Base-by-base conservation (phyloP, 2,888 invertebrate species). In the Acronicta leporina region DNA sequence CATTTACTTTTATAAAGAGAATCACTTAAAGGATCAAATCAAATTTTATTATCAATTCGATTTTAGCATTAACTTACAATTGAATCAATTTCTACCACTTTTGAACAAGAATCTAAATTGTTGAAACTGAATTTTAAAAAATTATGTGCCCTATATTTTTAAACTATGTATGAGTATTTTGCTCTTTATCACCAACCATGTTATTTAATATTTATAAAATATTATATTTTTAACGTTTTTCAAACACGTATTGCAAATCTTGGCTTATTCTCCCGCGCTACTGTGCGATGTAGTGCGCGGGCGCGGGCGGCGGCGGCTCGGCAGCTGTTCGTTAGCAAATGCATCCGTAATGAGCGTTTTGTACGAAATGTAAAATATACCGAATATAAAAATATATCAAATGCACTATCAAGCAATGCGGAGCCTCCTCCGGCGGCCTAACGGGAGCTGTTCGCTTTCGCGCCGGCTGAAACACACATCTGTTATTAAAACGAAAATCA, bases 341-440 rank as follows among this genome's bases (percentile, higher is more conserved):
- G 92, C 91, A 85, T 90, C 82, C 81, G 77, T 92, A 91, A 92
- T 91, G 91, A 93, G 85, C 87, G 91, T 88, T 90, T 90, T 90
- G 81, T 85, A 83, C 82, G 83, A 83, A 87, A 88, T 87, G 87
- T 43, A 51, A 50, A 68, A 68, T 89, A 82, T 84, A 85, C 82
- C 85, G 84, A 89, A 88, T 88, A 87, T 86, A 87, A 86, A 91
- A 88, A 91, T 87, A 91, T 87, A 89, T 89, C 86, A 88, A 88
- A 87, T 83, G 87, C 82, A 84, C 67, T 69, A 75, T 75, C 72
- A 77, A 81, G 76, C 69, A 75, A 72, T 73, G 75, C 49, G 33
- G 48, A 59, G 58, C 47, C 53, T 48, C 55, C 62, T 49, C 45
- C 35, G 35, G 25, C 49, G 45, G 43, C 7, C 45, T 53, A 8